Evolutionary conservation across 2,888 invertebrate genomes (phyloP).

Genomic region (Xanthia icteritia): DNA sequence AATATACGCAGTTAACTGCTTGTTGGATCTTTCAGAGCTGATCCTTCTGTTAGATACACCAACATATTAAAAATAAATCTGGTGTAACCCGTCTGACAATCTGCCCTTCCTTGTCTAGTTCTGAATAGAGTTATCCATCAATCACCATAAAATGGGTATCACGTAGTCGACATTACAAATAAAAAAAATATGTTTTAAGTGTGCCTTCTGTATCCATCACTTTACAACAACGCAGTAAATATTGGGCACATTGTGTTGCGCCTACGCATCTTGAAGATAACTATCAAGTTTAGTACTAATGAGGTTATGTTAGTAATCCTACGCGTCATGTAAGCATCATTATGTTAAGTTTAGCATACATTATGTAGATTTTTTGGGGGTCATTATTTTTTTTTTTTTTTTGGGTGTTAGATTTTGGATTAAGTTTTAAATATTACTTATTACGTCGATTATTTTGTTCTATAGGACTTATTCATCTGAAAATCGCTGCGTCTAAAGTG

Average conservation of each 20-base stretch:
- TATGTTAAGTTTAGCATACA: conserved; percentile 30
- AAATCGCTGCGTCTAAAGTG: neutral
- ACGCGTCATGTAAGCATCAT: conserved; percentile 54
- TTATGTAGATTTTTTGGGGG: conserved; percentile 20
- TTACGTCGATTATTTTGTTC: no score
- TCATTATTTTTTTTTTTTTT: neutral
- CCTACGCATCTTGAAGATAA: conserved; percentile 63
- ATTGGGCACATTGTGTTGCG: conserved; percentile 64
- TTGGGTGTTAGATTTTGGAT: neutral
- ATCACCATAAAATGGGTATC: no score
- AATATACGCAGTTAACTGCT: no score
- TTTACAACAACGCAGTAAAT: conserved; percentile 15
- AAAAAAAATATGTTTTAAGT: no score
- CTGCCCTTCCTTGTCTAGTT: no score
- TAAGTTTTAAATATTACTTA: neutral
- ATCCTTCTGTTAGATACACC: no score
- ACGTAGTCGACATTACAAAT: no score
- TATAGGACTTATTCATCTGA: no score
- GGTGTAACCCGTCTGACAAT: no score
- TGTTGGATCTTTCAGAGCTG: no score
- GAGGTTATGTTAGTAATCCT: conserved; percentile 63
- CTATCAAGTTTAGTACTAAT: conserved; percentile 62
- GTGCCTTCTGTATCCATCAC: conserved; percentile 19
- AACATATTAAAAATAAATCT: no score
- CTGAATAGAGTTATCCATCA: no score